Evolutionary conservation across 2,113 vertebrate species (phyloP).

Genomic region (Dipodomys ordii): DNA sequence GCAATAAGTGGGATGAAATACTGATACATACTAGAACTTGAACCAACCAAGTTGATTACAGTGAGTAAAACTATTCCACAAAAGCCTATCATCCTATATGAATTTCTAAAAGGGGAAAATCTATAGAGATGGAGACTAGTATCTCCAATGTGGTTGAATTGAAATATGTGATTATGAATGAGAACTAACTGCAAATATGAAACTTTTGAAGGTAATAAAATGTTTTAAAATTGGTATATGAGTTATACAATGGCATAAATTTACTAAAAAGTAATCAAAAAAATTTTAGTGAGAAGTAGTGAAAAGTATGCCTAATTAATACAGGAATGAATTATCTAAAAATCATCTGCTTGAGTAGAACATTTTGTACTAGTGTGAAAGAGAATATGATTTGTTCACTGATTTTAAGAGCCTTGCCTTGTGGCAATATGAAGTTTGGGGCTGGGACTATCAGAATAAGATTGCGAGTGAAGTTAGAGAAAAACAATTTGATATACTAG

Average conservation of each 20-base stretch:
- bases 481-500: background rate
- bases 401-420: background rate
- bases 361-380: background rate
- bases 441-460: background rate
- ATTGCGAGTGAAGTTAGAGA: constrained; percentile 31
- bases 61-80: background rate
- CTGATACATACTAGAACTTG: background rate
- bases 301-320: background rate
- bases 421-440: background rate
- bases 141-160: background rate
- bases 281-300: background rate
- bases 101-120: background rate
- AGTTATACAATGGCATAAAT: background rate
- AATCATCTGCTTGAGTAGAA: background rate
- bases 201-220: background rate
- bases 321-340: background rate
- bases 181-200: background rate
- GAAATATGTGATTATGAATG: background rate
- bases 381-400: background rate
- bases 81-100: background rate
- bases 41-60: background rate
- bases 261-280: background rate
- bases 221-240: constrained; percentile 40
- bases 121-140: background rate
- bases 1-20: background rate